Evolutionary conservation across 2,797 vertebrate species (phyloP).

Genomic region (Vespertilio murinus): DNA sequence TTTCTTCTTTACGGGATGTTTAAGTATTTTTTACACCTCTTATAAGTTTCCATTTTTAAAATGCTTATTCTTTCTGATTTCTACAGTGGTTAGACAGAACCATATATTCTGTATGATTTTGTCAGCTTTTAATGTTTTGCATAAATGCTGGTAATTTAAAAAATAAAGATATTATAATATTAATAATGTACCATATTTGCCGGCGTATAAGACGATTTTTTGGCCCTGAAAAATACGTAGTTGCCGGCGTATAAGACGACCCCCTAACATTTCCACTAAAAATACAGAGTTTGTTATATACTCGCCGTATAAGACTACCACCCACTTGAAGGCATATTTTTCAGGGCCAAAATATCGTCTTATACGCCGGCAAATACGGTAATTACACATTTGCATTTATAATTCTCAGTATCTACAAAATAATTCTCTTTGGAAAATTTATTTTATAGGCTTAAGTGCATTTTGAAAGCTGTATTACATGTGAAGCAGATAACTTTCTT

Average conservation of each 20-base stretch:
- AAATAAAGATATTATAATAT: conserved; percentile 25
- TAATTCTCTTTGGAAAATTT: background rate
- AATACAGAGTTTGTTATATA: no score
- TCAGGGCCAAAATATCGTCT: no score
- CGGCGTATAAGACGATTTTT: no score
- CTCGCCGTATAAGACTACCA: no score
- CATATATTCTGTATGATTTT: background rate
- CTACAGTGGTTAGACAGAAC: background rate
- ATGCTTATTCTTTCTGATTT: conserved; percentile 5
- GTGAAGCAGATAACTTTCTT: background rate
- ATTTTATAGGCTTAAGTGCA: background rate
- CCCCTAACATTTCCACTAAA: no score
- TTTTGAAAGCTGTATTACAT: conserved; percentile 20
- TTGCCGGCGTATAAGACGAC: no score
- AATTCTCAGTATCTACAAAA: background rate
- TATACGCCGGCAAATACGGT: no score
- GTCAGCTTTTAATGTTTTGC: background rate
- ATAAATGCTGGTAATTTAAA: background rate
- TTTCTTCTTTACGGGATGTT: background rate
- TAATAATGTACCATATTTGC: no score
- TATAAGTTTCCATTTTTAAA: background rate
- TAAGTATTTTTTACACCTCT: background rate
- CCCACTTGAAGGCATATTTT: no score
- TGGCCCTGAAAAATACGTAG: no score
- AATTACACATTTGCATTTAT: conserved; percentile 47